Base-by-base conservation (phyloP, 2,888 invertebrate genomes). In the Mimas tiliae region DNA sequence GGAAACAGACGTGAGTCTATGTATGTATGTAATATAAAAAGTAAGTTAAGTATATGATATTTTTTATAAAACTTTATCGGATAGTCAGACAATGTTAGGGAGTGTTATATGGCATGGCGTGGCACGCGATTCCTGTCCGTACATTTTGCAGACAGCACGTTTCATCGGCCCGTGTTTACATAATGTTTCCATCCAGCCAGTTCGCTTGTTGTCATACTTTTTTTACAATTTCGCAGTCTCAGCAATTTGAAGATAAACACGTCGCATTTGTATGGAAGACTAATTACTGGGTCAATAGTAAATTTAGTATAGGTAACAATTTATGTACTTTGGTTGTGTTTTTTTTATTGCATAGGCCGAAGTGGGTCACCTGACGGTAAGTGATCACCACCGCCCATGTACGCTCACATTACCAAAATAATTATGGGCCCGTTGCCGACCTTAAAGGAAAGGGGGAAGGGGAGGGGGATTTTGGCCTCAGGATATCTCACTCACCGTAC, bases 101-200 rank as follows among this genome's bases (percentile, higher is more conserved):
- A 65, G 70, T 70, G 64, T 52, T 64, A 68, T 65, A 66, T 68
- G 58, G 67, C 65, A 66, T 68, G 58, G 67, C 65, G 55, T 16
- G 63, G 21, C 78, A 77, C 73, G 76, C 76, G 58, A 77, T 47
- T 69, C 67, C 68, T 33, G 27, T 16, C 72, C 48, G 68, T 68
- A 66, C 45, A 65, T 69, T 70, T 68, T 65, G 70, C 74, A 72
- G 74, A 72, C 75, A 72, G 67, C 65, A 67, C 64, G 69, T 51
- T 72, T 67, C 67, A 69, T 67, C 58, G 67, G 68, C 65, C 58
- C 67, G 62, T 68, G 75, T 77, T 74, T 76, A 66, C 69, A 65
- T 33, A 65, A 65, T 71, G 70, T 72, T 74, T 72, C 74, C 64
- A 70, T 70, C 71, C 68, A 69, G 65, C 62, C 67, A 42, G 63